A percentile compares a stretch with the other conserved stretches of the same genome.
These are phyloP conservation scores for Myathropa florea DNA, from an alignment of 2,888 invertebrate genomes.

Conservation along the genomic window DNA sequence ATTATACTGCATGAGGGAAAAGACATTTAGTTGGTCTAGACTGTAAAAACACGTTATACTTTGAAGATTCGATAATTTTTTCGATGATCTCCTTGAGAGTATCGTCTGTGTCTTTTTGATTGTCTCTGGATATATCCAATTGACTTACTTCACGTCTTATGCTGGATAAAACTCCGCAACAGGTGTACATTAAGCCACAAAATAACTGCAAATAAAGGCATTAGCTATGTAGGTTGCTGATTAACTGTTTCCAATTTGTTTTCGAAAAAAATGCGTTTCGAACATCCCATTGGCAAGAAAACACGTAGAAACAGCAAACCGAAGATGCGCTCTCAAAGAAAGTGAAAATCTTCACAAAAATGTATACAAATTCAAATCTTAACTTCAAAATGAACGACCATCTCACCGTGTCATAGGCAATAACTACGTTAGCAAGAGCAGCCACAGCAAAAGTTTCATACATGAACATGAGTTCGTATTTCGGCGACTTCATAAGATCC, in stretches of 20 bases:
- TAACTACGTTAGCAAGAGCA: not conserved
- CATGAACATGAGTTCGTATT: not conserved
- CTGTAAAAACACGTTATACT: not conserved
- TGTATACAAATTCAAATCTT: no score
- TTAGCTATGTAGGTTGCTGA: not conserved
- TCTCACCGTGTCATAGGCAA: conserved; percentile 9
- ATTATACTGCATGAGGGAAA: not conserved
- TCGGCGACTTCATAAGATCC: not conserved
- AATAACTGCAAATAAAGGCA: conserved; percentile 7
- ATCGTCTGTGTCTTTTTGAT: not conserved
- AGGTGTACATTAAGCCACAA: conserved; percentile 24
- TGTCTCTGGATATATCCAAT: not conserved
- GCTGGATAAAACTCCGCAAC: not conserved
- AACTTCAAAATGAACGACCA: no score
- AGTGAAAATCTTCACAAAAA: no score
- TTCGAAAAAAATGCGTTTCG: no score
- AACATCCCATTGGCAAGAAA: no score
- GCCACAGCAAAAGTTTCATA: not conserved
- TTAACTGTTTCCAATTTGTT: not conserved
- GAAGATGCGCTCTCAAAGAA: no score
- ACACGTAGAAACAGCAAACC: no score
- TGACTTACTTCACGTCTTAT: not conserved
- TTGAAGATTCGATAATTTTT: conserved; percentile 11
- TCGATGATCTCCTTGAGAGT: not conserved
- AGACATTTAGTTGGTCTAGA: not conserved